These are phyloP conservation scores for Odontomachus brunneus DNA, from an alignment of 1,140 invertebrate species.

Conservation along the genomic window DNA sequence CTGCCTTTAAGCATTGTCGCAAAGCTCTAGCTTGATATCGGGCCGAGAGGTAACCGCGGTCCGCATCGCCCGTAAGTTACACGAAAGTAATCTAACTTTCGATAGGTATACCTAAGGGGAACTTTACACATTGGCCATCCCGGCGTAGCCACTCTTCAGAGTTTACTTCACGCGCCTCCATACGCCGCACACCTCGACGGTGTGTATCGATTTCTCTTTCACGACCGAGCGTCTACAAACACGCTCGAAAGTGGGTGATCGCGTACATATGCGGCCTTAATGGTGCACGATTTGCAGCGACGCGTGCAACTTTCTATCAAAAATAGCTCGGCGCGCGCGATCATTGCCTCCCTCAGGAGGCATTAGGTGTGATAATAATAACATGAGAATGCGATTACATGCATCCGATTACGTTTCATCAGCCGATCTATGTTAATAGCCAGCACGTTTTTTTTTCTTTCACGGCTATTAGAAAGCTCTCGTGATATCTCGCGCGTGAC, in stretches of 20 bases:
- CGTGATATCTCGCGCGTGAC: background rate
- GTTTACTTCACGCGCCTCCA: slow-evolving; percentile 42
- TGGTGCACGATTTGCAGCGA: slow-evolving; percentile 50
- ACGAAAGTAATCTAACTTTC: slow-evolving; percentile 73
- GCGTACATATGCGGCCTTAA: slow-evolving; percentile 61
- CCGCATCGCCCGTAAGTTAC: slow-evolving; percentile 46
- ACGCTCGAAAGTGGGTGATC: slow-evolving; percentile 73
- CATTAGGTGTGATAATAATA: slow-evolving; percentile 41
- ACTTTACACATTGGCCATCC: slow-evolving; percentile 62
- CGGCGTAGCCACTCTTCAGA: slow-evolving; percentile 36
- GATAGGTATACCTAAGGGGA: slow-evolving; percentile 51
- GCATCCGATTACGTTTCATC: slow-evolving; percentile 19
- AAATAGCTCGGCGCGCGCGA: slow-evolving; percentile 28
- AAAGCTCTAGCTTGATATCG: slow-evolving; percentile 38
- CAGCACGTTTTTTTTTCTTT: background rate
- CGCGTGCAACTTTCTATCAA: slow-evolving; percentile 68
- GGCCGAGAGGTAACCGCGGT: slow-evolving; percentile 9
- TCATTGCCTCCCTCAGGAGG: background rate
- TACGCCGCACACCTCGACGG: background rate
- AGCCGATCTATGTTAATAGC: slow-evolving; percentile 27
- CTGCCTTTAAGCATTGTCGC: slow-evolving; percentile 38
- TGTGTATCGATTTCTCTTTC: slow-evolving; percentile 70
- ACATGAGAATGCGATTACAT: slow-evolving; percentile 6
- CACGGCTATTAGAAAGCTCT: slow-evolving; percentile 29
- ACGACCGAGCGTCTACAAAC: slow-evolving; percentile 39